These are phyloP conservation scores for Epinephelus malabaricus DNA, from an alignment of 2,797 vertebrate species.

Conservation along the genomic window DNA sequence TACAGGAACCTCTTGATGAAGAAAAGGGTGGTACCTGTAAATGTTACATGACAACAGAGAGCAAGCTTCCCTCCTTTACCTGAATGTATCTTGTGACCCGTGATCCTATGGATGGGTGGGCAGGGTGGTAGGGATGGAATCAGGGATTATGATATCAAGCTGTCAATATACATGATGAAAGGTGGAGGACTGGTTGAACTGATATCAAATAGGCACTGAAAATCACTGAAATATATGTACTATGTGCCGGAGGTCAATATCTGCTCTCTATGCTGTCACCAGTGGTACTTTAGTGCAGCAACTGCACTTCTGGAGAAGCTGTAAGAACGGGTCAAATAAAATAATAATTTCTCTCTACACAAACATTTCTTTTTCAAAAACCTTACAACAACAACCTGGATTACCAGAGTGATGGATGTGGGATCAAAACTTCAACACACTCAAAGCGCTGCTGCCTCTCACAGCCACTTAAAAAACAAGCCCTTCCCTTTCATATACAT, in stretches of 20 bases:
- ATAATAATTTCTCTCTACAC: not conserved
- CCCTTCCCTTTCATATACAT: slow-evolving; percentile 23
- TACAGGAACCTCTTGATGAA: too few relatives aligned
- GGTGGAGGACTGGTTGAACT: too few relatives aligned
- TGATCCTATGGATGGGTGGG: too few relatives aligned
- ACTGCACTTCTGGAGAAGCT: not conserved
- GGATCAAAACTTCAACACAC: not conserved
- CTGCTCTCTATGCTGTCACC: not conserved
- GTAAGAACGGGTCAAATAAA: not conserved
- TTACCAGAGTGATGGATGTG: slow-evolving; percentile 19
- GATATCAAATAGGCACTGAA: too few relatives aligned
- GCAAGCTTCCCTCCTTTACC: too few relatives aligned
- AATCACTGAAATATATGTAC: too few relatives aligned
- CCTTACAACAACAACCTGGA: slow-evolving; percentile 1
- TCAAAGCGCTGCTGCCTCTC: not conserved
- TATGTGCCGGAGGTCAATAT: not conserved
- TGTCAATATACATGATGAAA: too few relatives aligned
- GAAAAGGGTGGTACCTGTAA: too few relatives aligned
- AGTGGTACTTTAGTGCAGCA: not conserved
- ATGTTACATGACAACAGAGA: too few relatives aligned
- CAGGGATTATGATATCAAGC: too few relatives aligned
- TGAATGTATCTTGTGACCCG: too few relatives aligned
- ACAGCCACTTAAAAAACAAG: slow-evolving; percentile 6
- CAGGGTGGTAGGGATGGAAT: too few relatives aligned
- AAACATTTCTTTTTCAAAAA: not conserved